These are phyloP conservation scores for Lepidostoma basale DNA, from an alignment of 1,140 invertebrate species.

Conservation along the genomic window DNA sequence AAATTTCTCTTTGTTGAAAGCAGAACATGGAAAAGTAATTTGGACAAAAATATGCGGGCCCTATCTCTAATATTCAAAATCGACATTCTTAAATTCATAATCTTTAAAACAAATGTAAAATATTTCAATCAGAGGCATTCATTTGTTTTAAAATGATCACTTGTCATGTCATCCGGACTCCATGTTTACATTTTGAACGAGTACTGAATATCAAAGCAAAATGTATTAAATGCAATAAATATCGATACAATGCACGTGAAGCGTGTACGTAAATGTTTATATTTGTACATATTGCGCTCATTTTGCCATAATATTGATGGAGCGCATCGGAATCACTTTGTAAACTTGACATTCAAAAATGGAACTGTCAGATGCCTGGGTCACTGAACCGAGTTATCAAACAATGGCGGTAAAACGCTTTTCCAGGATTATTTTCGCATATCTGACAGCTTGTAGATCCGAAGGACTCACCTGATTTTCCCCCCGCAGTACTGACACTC, in stretches of 20 bases:
- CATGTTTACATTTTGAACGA: constrained; percentile 8
- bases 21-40: too few relatives aligned
- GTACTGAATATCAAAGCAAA: neutral
- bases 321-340: neutral
- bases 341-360: constrained; percentile 40
- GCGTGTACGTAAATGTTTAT: too few relatives aligned
- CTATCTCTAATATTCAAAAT: too few relatives aligned
- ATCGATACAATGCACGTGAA: too few relatives aligned
- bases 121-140: too few relatives aligned
- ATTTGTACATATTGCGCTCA: neutral
- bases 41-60: too few relatives aligned
- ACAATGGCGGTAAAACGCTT: constrained; percentile 29
- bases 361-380: constrained; percentile 32
- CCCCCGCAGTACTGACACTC: constrained; percentile 89
- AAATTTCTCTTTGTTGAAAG: too few relatives aligned
- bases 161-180: neutral
- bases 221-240: neutral
- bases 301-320: neutral
- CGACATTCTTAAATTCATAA: too few relatives aligned
- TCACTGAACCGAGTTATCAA: constrained; percentile 34
- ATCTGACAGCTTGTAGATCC: constrained; percentile 3
- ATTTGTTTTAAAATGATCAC: too few relatives aligned
- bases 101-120: too few relatives aligned
- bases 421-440: neutral
- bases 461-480: constrained; percentile 80